Base-by-base conservation (phyloP, 2,113 vertebrate genomes). In the western clawed frog (Xenopus tropicalis) region DNA sequence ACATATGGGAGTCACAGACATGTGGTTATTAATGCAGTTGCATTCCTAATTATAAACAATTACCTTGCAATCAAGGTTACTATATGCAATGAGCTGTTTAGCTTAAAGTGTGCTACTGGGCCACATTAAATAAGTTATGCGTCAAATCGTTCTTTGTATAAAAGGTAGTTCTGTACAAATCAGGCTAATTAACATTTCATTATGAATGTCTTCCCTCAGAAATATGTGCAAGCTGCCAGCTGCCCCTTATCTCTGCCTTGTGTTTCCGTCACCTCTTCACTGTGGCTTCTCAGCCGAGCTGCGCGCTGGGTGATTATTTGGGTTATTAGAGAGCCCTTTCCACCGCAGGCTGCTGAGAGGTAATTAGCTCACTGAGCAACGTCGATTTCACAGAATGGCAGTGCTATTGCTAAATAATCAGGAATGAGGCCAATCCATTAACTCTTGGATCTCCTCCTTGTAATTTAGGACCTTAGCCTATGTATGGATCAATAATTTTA, bases 321-420 rank as follows among this genome's bases (percentile, higher is more conserved):
- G 63, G 72, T 74, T 56, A 42, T 13, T 69, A 69, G 52, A 69
- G 37, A 43, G 17, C 4, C 6, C 61, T 61, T 74, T 68, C 61
- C 43, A 74, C 11, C 52, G 65, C 52, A 25, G 56, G 21, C 43
- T 25, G 43, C 57, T 46, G 44, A 54, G 57, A 61, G 25, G 44
- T 74, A 68, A 74, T 74, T 74, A 74, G 57, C 51, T 74, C 57
- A 37, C n/a, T 61, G 57, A 59, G 54, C 23, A 69, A 69, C 21
- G 65, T 68, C 14, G 5, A 61, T 69, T 68, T 74, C 22, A 17
- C 13, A 61, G 58, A 65, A 1, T 29, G 19, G 42, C 51, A 61
- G 43, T 20, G 58, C 58, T 37, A 51, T 19, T 74, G n/a, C 23
- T 54, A 52, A 37, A 59, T 52, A 68, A 68, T 61, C 23, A 51